Evolutionary conservation across 2,113 vertebrate species (phyloP).

Genomic region (Sebastes fasciatus): DNA sequence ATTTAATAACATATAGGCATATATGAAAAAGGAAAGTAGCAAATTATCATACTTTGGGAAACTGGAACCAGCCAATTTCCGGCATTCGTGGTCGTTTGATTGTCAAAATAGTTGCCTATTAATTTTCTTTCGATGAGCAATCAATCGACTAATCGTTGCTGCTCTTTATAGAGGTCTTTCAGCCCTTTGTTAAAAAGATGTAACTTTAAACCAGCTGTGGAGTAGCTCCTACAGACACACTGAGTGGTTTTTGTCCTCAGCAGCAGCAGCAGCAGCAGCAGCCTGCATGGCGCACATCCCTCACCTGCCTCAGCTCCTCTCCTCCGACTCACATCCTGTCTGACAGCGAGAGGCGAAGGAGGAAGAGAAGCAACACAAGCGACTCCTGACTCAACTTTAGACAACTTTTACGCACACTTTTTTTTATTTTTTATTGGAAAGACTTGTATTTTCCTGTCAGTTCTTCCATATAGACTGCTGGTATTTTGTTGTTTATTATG

Average conservation of each 20-base stretch:
- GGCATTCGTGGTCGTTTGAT: background rate
- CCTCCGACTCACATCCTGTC: slow-evolving; percentile 72
- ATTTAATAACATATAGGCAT: too few species aligned
- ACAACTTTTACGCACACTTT: slow-evolving; percentile 27
- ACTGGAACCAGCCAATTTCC: background rate
- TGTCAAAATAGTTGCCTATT: background rate
- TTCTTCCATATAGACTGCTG: background rate
- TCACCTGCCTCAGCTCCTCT: slow-evolving; percentile 76
- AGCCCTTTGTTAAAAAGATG: too few species aligned
- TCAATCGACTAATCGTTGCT: too few species aligned
- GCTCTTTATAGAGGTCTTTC: background rate
- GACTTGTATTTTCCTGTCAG: background rate
- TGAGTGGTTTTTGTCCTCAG: too few species aligned
- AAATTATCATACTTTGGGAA: background rate
- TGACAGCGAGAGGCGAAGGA: slow-evolving; percentile 58
- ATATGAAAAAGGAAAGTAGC: background rate
- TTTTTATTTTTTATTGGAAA: background rate
- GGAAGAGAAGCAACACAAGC: slow-evolving; percentile 23
- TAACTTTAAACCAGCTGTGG: background rate
- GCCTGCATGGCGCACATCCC: slow-evolving; percentile 60
- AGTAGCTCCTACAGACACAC: background rate
- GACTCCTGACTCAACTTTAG: slow-evolving; percentile 7
- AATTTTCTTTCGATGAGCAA: background rate
- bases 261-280: slow-evolving; percentile 13
- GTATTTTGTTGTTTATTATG: background rate